Percentiles rank a stretch among this genome's conserved stretches.
Evolutionary conservation across 2,888 invertebrate genomes (phyloP).

Genomic region (Argyra leucocephala): DNA sequence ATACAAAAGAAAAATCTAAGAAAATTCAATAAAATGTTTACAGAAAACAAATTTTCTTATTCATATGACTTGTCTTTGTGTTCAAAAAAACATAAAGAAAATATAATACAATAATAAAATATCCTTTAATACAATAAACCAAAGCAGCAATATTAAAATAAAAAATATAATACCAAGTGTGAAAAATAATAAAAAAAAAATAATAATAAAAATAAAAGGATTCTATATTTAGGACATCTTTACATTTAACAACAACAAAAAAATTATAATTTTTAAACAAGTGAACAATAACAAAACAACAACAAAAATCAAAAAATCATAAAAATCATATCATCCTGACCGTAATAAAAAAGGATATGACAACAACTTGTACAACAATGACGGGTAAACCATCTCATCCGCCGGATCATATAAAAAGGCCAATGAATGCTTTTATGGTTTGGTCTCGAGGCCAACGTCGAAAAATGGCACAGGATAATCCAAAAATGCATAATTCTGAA

Average conservation of each 20-base stretch:
- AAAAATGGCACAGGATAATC: conserved; percentile 90
- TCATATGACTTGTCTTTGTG: not conserved
- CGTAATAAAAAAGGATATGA: not conserved
- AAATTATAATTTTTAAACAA: not conserved
- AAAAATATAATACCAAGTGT: not conserved
- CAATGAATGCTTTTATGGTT: conserved; percentile 97
- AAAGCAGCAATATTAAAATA: not conserved
- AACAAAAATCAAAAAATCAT: not conserved
- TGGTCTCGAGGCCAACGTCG: conserved; percentile 88
- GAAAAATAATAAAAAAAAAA: too few relatives aligned
- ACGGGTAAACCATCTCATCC: conserved; percentile 33
- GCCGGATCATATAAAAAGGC: conserved; percentile 79
- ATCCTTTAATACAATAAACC: not conserved
- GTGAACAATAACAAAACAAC: not conserved
- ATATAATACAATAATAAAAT: not conserved
- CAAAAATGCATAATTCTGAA: conserved; percentile 84
- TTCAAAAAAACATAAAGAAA: not conserved
- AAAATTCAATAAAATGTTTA: not conserved
- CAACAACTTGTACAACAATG: conserved; percentile 17
- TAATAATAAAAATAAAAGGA: not conserved
- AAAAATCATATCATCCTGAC: not conserved
- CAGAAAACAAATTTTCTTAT: not conserved
- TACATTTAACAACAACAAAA: not conserved
- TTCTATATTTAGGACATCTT: not conserved
- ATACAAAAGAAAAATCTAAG: not conserved